Percentiles rank a stretch among this genome's conserved stretches.
phyloP scores from a whole-genome alignment of 2,888 invertebrate species.

The Calameuta pallipes region DNA sequence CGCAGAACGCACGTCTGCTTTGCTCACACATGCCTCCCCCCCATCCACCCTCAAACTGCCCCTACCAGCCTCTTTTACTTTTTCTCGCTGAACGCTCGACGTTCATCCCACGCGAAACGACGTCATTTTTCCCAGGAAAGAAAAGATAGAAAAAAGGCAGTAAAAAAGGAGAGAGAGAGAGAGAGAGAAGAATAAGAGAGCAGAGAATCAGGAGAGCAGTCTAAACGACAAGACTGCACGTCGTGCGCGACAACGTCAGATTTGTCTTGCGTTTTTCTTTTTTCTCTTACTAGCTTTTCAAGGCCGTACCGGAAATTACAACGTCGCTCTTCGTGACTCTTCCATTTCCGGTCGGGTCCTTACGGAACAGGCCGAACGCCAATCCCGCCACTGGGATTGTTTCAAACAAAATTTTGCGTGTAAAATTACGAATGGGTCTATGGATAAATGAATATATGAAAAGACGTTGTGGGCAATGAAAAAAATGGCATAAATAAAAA shows the following conservation, averaged over 20 bases:
- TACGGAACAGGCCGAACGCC: not conserved
- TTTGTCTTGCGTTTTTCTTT: slow-evolving; percentile 15
- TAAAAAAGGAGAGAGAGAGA: too few relatives aligned
- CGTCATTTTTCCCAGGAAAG: not conserved
- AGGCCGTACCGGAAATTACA: slow-evolving; percentile 24
- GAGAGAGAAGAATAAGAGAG: too few relatives aligned
- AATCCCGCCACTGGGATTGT: slow-evolving; percentile 18
- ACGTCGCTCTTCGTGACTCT: slow-evolving; percentile 20
- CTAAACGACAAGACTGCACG: not conserved
- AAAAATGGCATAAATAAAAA: too few relatives aligned
- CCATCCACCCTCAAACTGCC: too few relatives aligned
- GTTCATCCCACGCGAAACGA: too few relatives aligned
- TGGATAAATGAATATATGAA: too few relatives aligned
- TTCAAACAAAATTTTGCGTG: slow-evolving; percentile 10
- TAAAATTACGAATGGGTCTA: slow-evolving; percentile 14
- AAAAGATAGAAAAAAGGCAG: not conserved
- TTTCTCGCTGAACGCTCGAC: too few relatives aligned
- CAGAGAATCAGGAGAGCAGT: not conserved
- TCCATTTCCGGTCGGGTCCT: slow-evolving; percentile 14
- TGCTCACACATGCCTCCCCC: too few relatives aligned
- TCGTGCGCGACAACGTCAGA: slow-evolving; percentile 10
- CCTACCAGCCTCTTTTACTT: too few relatives aligned
- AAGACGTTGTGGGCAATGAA: too few relatives aligned
- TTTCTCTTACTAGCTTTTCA: slow-evolving; percentile 5
- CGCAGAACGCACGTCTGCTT: too few relatives aligned